phyloP scores from a whole-genome alignment of 2,797 vertebrate species.

The Hyperoplus lanceolatus region DNA sequence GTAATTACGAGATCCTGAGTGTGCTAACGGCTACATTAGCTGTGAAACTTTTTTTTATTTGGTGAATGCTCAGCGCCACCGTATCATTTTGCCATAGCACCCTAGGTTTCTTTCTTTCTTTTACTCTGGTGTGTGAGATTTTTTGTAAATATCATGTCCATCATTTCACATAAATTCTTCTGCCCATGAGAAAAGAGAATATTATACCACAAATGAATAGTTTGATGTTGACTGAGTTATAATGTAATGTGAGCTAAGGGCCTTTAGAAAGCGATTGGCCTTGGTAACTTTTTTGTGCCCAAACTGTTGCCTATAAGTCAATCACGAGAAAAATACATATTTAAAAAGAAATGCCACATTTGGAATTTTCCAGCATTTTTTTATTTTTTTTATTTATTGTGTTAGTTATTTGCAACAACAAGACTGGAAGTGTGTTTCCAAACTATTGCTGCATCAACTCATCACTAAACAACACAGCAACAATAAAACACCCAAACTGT shows the following conservation, averaged over 20 bases:
- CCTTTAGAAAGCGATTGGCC: neutral
- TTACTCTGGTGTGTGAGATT: neutral
- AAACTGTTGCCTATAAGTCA: constrained; percentile 13
- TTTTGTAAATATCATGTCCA: neutral
- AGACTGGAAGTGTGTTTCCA: constrained; percentile 1
- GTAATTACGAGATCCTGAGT: no score
- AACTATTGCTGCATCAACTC: constrained; percentile 23
- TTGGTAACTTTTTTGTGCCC: neutral
- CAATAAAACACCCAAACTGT: constrained; percentile 32
- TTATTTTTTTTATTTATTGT: neutral
- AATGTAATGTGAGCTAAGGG: neutral
- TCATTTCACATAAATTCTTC: neutral
- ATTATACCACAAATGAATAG: neutral
- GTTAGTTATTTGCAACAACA: neutral
- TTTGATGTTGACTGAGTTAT: constrained; percentile 2
- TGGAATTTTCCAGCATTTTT: neutral
- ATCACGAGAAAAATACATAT: constrained; percentile 1
- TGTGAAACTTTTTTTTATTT: no score
- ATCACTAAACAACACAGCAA: constrained; percentile 17
- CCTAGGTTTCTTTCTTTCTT: neutral
- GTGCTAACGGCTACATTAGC: no score
- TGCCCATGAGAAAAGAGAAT: neutral
- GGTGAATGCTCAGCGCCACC: no score
- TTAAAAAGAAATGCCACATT: constrained; percentile 3
- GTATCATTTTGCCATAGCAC: neutral